Conservation (phyloP, 2,888 invertebrate genomes). For the Agriopis marginaria region DNA sequence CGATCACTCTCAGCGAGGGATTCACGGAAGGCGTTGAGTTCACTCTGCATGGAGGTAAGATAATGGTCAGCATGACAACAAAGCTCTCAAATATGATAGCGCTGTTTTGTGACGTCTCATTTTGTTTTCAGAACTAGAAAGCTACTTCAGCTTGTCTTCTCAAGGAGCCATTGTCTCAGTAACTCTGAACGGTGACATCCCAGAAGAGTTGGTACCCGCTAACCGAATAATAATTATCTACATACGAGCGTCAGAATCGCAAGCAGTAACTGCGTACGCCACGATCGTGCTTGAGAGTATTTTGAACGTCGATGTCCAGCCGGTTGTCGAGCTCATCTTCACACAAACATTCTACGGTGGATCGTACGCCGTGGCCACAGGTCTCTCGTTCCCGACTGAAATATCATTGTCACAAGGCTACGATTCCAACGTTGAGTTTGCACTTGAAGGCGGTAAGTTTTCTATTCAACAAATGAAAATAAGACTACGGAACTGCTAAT, state of each 20-base stretch:
- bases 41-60: conserved; percentile 51
- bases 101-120: background rate
- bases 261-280: conserved; percentile 47
- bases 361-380: conserved; percentile 37
- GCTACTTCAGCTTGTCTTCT: conserved; percentile 10
- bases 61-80: too few species aligned
- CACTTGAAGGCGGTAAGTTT: conserved; percentile 51
- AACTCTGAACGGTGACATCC: conserved; percentile 38
- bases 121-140: conserved; percentile 16
- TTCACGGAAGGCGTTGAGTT: conserved; percentile 48
- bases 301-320: conserved; percentile 20
- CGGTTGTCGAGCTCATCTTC: conserved; percentile 23
- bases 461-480: background rate
- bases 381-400: conserved; percentile 38
- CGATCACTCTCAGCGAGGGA: conserved; percentile 51
- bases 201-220: conserved; percentile 46
- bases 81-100: background rate
- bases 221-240: conserved; percentile 50
- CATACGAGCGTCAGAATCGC: conserved; percentile 48
- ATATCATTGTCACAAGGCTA: conserved; percentile 48
- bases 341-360: conserved; percentile 50
- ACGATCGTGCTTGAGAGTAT: conserved; percentile 48
- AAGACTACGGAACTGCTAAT: background rate
- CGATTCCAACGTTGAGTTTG: conserved; percentile 46
- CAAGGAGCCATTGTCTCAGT: conserved; percentile 22